Evolutionary conservation across 2,888 invertebrate species (phyloP).

Genomic region (Boloria selene): DNA sequence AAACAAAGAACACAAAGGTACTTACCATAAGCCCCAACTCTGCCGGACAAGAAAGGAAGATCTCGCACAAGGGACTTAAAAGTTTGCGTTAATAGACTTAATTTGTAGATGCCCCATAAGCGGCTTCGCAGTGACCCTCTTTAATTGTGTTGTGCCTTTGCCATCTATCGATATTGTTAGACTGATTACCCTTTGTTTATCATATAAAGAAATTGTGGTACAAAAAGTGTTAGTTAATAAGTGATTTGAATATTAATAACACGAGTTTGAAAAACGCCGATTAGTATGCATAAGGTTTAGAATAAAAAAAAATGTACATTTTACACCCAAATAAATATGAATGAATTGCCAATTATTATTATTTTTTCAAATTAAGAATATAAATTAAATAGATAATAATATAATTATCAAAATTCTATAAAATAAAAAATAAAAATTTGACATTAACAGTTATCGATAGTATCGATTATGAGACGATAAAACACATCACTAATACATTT

Average conservation of each 20-base stretch:
- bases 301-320: too few species aligned
- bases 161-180: constrained; percentile 56
- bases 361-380: too few species aligned
- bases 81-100: constrained; percentile 81
- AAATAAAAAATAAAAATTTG: too few species aligned
- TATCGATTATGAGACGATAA: constrained; percentile 14
- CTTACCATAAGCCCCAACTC: constrained; percentile 78
- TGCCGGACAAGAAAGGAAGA: constrained; percentile 75
- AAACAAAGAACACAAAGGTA: constrained; percentile 75
- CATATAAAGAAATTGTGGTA: not conserved
- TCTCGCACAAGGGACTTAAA: constrained; percentile 78
- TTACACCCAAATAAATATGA: too few species aligned
- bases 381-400: too few species aligned
- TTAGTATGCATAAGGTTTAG: too few species aligned
- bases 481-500: constrained; percentile 48
- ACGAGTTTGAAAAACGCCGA: not conserved
- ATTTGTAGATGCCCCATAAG: constrained; percentile 77
- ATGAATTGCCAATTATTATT: too few species aligned
- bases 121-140: constrained; percentile 73
- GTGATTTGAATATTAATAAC: not conserved
- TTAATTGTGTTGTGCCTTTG: constrained; percentile 53
- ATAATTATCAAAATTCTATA: too few species aligned
- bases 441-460: constrained; percentile 10
- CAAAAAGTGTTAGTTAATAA: not conserved
- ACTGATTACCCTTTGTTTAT: constrained; percentile 13